Conservation (phyloP, 1,140 invertebrate species). For the Berghia stephanieae region DNA sequence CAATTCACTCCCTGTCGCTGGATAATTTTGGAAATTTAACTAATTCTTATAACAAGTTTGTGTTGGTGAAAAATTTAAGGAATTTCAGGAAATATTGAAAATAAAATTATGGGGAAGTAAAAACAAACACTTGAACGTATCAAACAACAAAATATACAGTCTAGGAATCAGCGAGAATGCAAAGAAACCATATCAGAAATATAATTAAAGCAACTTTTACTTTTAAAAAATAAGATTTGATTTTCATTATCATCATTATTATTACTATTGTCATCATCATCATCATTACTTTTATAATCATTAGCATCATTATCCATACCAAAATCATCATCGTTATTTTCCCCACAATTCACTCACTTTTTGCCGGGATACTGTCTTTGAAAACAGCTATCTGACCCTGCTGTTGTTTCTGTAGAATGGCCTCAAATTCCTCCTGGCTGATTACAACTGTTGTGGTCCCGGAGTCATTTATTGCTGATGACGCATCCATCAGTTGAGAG, state of each 20-base stretch:
- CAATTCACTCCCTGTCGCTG: no score
- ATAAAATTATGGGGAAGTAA: no score
- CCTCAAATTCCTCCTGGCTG: neutral
- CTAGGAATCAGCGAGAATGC: no score
- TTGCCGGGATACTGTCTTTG: neutral
- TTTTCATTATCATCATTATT: neutral
- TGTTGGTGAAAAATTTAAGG: no score
- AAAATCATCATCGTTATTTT: neutral
- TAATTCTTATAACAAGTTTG: no score
- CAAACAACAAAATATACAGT: no score
- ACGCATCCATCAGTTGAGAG: slow-evolving; percentile 10
- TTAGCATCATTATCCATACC: neutral
- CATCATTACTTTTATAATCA: neutral
- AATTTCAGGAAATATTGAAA: no score
- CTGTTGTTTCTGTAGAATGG: neutral
- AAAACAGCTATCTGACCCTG: neutral
- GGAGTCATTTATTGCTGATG: neutral
- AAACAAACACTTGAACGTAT: no score
- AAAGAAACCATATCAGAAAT: no score
- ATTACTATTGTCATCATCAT: neutral
- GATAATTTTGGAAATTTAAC: no score
- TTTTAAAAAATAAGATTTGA: no score
- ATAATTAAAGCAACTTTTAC: no score
- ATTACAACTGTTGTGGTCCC: neutral
- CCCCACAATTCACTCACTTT: neutral